A percentile compares a stretch with the other conserved stretches of the same genome.
phyloP scores from a whole-genome alignment of 2,888 invertebrate genomes.

The Ommatoiulus sabulosus region DNA sequence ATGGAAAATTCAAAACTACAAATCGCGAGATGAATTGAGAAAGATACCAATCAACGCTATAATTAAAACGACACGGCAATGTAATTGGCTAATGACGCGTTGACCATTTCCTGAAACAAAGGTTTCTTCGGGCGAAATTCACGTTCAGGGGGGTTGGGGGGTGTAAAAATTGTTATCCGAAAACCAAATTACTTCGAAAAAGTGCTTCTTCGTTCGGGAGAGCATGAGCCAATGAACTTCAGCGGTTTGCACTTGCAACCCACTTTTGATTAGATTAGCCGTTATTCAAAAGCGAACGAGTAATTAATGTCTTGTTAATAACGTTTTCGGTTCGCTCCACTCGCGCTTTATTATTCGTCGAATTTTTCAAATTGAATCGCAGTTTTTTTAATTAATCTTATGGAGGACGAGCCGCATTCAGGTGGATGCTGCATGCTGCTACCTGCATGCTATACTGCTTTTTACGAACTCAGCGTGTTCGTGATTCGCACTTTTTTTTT shows the following conservation, averaged over 20 bases:
- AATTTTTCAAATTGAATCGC: background rate
- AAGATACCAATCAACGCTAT: no score
- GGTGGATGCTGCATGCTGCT: background rate
- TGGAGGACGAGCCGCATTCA: background rate
- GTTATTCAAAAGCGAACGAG: constrained; percentile 8
- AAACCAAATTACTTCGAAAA: background rate
- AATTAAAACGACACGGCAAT: no score
- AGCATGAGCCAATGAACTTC: constrained; percentile 1
- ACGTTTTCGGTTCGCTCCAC: background rate
- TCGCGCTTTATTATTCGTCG: background rate
- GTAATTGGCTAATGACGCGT: no score
- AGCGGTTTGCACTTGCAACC: background rate
- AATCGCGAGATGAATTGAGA: no score
- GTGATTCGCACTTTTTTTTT: background rate
- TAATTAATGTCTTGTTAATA: background rate
- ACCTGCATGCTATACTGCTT: background rate
- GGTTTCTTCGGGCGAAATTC: no score
- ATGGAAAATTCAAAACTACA: no score
- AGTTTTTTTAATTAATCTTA: background rate
- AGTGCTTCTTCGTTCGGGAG: background rate
- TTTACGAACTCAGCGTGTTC: background rate
- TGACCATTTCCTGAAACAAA: no score
- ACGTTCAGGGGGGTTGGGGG: background rate
- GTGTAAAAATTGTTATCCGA: background rate
- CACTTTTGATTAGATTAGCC: background rate